Percentiles rank a stretch among this genome's conserved stretches.
phyloP scores from a whole-genome alignment of 2,888 invertebrate genomes.

The Nasonovia ribisnigri region DNA sequence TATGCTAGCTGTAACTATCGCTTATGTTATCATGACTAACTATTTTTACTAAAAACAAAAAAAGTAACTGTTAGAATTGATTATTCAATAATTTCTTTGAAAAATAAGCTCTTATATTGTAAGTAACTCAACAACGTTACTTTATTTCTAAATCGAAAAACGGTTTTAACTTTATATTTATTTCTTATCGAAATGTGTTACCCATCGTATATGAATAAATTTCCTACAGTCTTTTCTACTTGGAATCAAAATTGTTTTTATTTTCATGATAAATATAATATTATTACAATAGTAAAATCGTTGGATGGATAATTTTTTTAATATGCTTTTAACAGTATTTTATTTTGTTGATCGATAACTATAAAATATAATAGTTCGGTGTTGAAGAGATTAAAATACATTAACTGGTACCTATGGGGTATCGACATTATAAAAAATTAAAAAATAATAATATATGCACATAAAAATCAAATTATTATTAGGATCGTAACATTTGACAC shows the following conservation, averaged over 20 bases:
- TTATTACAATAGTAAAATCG: background rate
- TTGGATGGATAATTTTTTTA: background rate
- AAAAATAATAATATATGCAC: background rate
- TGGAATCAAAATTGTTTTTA: background rate
- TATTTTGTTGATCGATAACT: background rate
- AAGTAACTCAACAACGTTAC: background rate
- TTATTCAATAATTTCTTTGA: background rate
- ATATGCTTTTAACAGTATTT: background rate
- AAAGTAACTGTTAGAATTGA: background rate
- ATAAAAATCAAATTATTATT: background rate
- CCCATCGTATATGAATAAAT: background rate
- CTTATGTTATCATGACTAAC: background rate
- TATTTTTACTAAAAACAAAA: background rate
- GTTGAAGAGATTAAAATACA: too few species aligned
- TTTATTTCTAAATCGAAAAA: background rate
- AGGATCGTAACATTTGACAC: background rate
- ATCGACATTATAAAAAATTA: too few species aligned
- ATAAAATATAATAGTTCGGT: background rate
- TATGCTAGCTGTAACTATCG: background rate
- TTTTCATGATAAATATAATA: background rate
- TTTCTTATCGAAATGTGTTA: background rate
- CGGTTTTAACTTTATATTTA: background rate
- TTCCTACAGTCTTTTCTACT: background rate
- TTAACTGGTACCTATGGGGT: too few species aligned
- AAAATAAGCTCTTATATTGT: background rate